These are phyloP conservation scores for Circaetus gallicus DNA, from an alignment of 2,113 vertebrate species.

Conservation along the genomic window DNA sequence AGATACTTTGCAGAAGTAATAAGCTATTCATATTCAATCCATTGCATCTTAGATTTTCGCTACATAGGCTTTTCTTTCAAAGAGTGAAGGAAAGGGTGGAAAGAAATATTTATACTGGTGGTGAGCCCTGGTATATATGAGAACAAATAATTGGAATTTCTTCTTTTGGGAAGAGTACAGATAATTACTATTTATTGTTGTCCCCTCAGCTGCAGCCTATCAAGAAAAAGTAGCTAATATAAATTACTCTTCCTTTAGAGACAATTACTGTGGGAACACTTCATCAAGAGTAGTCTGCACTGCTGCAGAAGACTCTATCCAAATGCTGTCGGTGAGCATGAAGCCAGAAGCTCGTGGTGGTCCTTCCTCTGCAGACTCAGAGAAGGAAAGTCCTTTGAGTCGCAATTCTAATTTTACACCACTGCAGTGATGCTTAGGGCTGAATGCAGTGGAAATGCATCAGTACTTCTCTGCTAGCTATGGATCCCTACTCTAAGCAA, in stretches of 20 bases:
- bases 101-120: neutral
- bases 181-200: slow-evolving; percentile 23
- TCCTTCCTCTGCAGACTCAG: neutral
- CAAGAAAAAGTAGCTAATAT: neutral
- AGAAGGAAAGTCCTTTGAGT: neutral
- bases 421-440: neutral
- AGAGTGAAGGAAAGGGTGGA: neutral
- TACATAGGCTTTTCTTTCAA: neutral
- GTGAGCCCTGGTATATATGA: neutral
- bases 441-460: neutral
- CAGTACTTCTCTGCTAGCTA: neutral
- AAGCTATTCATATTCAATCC: neutral
- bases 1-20: neutral
- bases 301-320: neutral
- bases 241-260: neutral
- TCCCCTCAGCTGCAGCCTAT: neutral
- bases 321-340: neutral
- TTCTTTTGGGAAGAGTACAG: slow-evolving; percentile 16
- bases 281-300: neutral
- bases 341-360: neutral
- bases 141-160: neutral
- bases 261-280: neutral
- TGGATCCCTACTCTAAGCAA: neutral
- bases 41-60: neutral
- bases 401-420: neutral